Evolutionary conservation across 92 coral and sea anemone species (phyloP).

Genomic region (Nematostella vectensis): DNA sequence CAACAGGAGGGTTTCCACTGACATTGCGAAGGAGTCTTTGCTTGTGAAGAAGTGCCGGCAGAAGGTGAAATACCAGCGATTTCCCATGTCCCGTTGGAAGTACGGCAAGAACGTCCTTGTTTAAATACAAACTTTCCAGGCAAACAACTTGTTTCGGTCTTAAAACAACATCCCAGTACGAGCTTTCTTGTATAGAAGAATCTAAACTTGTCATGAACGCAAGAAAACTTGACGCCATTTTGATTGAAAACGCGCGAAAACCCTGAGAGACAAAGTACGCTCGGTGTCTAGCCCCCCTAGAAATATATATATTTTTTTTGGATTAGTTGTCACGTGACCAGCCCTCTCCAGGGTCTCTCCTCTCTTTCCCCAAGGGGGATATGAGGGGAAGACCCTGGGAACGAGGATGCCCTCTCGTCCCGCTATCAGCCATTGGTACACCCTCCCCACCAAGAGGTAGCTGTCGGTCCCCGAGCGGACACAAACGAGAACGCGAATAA

Average conservation of each 20-base stretch:
- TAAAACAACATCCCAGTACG: background rate
- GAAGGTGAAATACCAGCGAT: background rate
- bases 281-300: too few relatives aligned
- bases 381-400: too few relatives aligned
- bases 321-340: too few relatives aligned
- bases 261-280: too few relatives aligned
- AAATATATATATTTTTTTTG: too few relatives aligned
- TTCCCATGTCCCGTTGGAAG: background rate
- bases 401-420: too few relatives aligned
- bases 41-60: background rate
- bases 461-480: too few relatives aligned
- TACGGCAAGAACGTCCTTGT: background rate
- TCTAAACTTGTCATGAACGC: background rate
- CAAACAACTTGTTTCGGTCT: background rate
- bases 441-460: too few relatives aligned
- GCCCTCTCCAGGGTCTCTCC: too few relatives aligned
- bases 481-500: too few relatives aligned
- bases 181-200: background rate
- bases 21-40: background rate
- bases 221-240: slow-evolving; percentile 1
- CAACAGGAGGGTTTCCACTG: background rate
- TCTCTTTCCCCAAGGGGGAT: too few relatives aligned
- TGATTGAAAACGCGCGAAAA: background rate
- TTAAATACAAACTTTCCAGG: background rate
- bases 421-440: too few relatives aligned